A percentile compares a stretch with the other conserved stretches of the same genome.
These are phyloP conservation scores for Rhizomys pruinosus DNA, from an alignment of 2,113 vertebrate genomes.

Conservation along the genomic window DNA sequence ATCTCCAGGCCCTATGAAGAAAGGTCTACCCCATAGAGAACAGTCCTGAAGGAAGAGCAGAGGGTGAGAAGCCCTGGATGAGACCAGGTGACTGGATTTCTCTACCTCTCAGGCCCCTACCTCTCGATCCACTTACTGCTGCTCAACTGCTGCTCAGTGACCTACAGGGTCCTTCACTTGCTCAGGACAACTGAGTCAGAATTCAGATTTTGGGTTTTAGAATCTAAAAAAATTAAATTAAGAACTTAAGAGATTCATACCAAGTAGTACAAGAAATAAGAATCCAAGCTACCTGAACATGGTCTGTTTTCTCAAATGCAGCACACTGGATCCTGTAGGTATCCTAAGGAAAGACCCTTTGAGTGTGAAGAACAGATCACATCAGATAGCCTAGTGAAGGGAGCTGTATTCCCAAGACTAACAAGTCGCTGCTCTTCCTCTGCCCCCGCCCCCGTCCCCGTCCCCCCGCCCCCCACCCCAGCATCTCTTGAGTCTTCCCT, in stretches of 20 bases:
- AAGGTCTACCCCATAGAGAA: not conserved
- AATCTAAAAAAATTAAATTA: no score
- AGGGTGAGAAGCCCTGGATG: not conserved
- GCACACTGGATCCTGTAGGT: no score
- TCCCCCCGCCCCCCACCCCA: not conserved
- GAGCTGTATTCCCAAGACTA: not conserved
- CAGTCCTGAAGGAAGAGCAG: not conserved
- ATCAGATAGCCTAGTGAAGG: not conserved
- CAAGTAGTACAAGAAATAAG: not conserved
- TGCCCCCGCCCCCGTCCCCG: no score
- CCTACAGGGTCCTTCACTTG: no score
- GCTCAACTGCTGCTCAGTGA: no score
- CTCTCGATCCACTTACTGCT: fast-evolving
- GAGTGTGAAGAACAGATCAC: not conserved
- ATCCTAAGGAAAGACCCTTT: no score
- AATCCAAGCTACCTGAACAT: not conserved
- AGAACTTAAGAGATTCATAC: not conserved
- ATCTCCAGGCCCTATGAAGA: not conserved
- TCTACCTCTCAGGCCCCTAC: not conserved
- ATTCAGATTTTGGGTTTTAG: slow-evolving; percentile 36
- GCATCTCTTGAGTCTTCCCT: not conserved
- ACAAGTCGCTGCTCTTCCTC: not conserved
- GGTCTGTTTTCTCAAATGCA: not conserved
- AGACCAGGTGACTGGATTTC: fast-evolving
- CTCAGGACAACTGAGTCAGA: not conserved